Base-by-base conservation (phyloP, 2,888 invertebrate species). In the Catocala sponsa region DNA sequence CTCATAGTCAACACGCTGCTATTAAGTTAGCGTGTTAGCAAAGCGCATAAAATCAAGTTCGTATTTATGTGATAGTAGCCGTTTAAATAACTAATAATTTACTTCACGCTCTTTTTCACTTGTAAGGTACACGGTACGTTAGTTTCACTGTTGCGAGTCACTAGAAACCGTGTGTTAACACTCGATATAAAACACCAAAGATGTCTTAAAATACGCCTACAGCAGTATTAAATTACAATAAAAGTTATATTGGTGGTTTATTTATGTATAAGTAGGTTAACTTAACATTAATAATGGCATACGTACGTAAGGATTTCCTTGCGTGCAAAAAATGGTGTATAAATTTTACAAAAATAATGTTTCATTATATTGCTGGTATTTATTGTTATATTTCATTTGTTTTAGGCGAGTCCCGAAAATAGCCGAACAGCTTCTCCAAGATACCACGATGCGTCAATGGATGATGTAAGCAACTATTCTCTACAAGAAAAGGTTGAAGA, bases 371-470 rank as follows among this genome's bases (percentile, higher is more conserved):
- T 25, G 25, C 25, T 25, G 25, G 4, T 25, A 38, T 38, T 38
- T 38, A 38, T 38, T 9, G 35, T 38, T 7, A 9, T 38, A 38
- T 78, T 72, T 60, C 69, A 90, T 38, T 72, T 92, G 87, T 93
- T 93, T 60, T 89, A 94, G 94, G 94, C 94, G 79, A 94, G 94
- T 83, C 93, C 94, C 70, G 94, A 93, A 86, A 94, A 92, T 81
- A 94, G 94, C 85, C 90, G 94, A 88, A 93, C 93, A 88, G 88
- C 91, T 68, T 94, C 94, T 73, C 94, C 94, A 70, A 85, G 91
- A 82, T 94, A 93, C 80, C 93, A 92, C 75, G 94, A 94, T 87
- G 91, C 84, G 52, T 92, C 94, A 61, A 93, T 94, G 94, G 94
- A 94, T 73, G 94, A 94, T 86, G 94, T 94, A 80, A 92, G 94